phyloP scores from a whole-genome alignment of 2,797 vertebrate species.

The Muscicapa striata region DNA sequence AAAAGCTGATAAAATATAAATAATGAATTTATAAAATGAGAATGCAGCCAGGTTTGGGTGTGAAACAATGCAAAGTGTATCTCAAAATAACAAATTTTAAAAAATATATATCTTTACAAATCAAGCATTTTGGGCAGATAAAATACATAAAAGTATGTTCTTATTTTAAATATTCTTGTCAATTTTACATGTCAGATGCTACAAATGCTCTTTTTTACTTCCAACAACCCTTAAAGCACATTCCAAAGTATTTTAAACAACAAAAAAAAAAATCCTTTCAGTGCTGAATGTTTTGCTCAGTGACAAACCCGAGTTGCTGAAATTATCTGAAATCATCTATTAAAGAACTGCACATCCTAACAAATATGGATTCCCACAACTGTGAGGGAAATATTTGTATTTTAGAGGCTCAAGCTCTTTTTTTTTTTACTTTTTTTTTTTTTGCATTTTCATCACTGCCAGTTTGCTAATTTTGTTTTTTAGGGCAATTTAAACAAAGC shows the following conservation, averaged over 20 bases:
- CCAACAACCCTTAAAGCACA: background rate
- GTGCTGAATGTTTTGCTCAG: background rate
- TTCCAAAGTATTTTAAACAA: background rate
- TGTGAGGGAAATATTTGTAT: background rate
- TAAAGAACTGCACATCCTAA: background rate
- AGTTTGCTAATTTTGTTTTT: background rate
- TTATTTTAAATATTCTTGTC: background rate
- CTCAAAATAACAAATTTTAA: background rate
- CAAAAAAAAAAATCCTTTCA: background rate
- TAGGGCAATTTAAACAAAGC: background rate
- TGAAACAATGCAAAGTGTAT: background rate
- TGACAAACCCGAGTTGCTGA: background rate
- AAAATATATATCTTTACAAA: background rate
- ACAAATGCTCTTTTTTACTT: background rate
- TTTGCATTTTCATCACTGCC: background rate
- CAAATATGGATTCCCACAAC: background rate
- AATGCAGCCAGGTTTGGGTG: background rate
- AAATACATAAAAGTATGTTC: background rate
- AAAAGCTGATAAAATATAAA: background rate
- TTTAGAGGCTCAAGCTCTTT: background rate
- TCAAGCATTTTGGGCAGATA: background rate
- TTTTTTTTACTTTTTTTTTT: background rate
- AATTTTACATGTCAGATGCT: background rate
- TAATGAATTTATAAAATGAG: background rate
- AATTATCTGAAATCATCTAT: background rate